phyloP scores from a whole-genome alignment of 2,888 invertebrate genomes.

The Asteroscopus sphinx region DNA sequence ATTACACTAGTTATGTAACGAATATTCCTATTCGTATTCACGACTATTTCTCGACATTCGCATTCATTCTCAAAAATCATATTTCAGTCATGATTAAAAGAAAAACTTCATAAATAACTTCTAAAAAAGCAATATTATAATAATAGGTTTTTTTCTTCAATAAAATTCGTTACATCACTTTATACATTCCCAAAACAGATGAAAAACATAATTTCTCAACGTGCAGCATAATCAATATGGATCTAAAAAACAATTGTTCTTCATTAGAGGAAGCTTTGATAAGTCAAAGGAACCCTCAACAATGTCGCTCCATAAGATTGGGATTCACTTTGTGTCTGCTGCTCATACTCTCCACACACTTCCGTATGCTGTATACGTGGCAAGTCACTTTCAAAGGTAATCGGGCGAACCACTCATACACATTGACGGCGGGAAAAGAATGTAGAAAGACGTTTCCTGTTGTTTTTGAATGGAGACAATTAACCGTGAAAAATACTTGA shows the following conservation, averaged over 20 bases:
- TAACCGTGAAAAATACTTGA: no score
- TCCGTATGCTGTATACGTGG: conserved; percentile 6
- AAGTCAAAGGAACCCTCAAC: conserved; percentile 24
- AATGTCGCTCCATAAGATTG: conserved; percentile 5
- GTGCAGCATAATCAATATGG: conserved; percentile 5
- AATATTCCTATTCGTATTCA: no score
- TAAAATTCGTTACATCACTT: no score
- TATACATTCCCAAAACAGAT: neutral
- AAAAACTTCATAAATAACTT: no score
- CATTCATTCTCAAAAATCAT: no score
- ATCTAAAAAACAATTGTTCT: conserved; percentile 13
- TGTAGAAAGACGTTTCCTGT: neutral
- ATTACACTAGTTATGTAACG: no score
- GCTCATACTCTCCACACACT: neutral
- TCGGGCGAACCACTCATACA: conserved; percentile 8
- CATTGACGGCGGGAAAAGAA: conserved; percentile 3
- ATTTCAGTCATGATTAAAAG: no score
- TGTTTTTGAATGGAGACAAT: no score
- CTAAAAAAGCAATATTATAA: no score
- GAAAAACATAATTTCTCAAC: neutral
- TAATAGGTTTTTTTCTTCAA: no score
- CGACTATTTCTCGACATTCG: no score
- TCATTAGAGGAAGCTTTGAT: conserved; percentile 3
- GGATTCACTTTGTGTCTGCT: conserved; percentile 23
- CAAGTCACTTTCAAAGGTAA: conserved; percentile 2